Evolutionary conservation across 2,113 vertebrate species (phyloP), one percentile per base, ranked within the genome.

Genomic region (Anser cygnoides): DNA sequence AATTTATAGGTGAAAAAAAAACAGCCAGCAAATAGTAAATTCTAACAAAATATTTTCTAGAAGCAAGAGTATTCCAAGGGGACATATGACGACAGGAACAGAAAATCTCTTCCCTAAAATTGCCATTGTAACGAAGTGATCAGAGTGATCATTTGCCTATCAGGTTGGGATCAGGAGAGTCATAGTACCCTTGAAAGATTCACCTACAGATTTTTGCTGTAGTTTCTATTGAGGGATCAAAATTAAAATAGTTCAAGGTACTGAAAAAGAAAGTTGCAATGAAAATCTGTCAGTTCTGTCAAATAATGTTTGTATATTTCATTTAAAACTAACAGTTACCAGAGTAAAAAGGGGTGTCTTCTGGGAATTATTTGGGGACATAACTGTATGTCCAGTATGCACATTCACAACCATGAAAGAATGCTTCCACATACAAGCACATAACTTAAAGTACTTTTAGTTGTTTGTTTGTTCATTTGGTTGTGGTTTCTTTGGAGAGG

Each of bases 31-130:
- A 92, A 84, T 31, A 78, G 35, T 82, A 95, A 93, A 90, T 85
- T 91, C 54, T 65, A 68, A 68, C 52, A 61, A 93, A 89, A 72
- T 82, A 46, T 90, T 90, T 93, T 90, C 75, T 55, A 41, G 44
- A 58, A 8, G 26, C 21, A 85, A 77, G 39, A 35, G 16, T 66
- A 61, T 82, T 80, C 62, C 58, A 62, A 37, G 15, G 73, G 33
- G 35, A 82, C 1, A 52, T 6, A 12, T 43, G 44, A 72, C 33
- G 81, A 78, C 29, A 72, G 41, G 77, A 77, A 50, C 25, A 71
- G 21, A 74, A 88, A 77, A 89, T 33, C 5, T 82, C 20, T 41
- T 57, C 43, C 46, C 44, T 37, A 74, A 81, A 84, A 89, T 3
- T 29, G 18, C 63, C 72, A 57, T 57, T 0, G 17, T 49, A 44